Evolutionary conservation across 2,797 vertebrate species (phyloP).

Genomic region (Poeciliopsis presidionis): DNA sequence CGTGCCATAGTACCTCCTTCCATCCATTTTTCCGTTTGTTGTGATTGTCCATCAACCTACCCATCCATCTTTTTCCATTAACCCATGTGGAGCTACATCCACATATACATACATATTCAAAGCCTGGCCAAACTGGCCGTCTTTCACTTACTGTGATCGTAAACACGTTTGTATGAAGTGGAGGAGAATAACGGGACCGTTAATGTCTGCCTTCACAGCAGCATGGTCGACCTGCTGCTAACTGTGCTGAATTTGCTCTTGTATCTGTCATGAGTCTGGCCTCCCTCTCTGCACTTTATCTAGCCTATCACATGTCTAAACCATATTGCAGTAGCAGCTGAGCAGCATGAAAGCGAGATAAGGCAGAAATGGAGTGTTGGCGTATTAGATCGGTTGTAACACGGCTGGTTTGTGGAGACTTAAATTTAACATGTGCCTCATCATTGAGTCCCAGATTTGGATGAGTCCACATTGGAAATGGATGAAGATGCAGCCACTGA

Average conservation of each 20-base stretch:
- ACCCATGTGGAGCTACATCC: background rate
- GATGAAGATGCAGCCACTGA: constrained; percentile 33
- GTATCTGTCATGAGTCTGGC: constrained; percentile 13
- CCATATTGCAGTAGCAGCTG: constrained; percentile 36
- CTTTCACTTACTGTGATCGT: constrained; percentile 28
- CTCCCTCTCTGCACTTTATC: constrained; percentile 26
- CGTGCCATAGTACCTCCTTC: background rate
- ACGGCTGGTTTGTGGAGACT: constrained; percentile 48
- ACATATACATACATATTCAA: background rate
- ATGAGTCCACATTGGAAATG: constrained; percentile 40
- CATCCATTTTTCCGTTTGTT: background rate
- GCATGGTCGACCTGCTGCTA: constrained; percentile 28
- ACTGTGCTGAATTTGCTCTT: constrained; percentile 17
- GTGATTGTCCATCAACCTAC: background rate
- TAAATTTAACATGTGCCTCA: constrained; percentile 40
- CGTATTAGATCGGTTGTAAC: constrained; percentile 53
- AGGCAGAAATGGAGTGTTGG: constrained; percentile 49
- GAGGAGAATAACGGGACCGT: constrained; percentile 54
- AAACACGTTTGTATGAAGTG: constrained; percentile 31
- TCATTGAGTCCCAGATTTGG: constrained; percentile 30
- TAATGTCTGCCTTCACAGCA: constrained; percentile 45
- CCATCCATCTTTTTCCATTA: background rate
- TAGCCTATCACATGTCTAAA: constrained; percentile 34
- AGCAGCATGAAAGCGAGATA: constrained; percentile 40
- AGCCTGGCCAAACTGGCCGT: background rate